A percentile compares a stretch with the other conserved stretches of the same genome.
Conservation (phyloP, 2,797 vertebrate species). For the Megalops cyprinoides region DNA sequence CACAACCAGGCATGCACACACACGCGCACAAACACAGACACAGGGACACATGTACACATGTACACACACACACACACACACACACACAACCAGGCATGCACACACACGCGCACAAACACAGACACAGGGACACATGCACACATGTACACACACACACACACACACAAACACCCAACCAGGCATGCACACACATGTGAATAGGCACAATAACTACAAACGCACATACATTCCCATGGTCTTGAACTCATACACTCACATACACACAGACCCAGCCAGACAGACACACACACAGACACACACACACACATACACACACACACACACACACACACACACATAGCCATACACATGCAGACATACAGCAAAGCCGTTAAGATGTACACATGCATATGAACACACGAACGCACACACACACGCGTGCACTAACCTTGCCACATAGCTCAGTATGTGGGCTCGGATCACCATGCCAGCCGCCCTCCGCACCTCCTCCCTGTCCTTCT, state of each 20-base stretch:
- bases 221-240: not conserved
- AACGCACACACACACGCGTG: constrained; percentile 26
- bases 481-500: constrained; percentile 78
- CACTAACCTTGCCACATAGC: constrained; percentile 93
- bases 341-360: constrained; percentile 8
- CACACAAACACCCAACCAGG: not conserved
- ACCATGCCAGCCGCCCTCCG: constrained; percentile 81
- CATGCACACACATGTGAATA: not conserved
- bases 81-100: not conserved
- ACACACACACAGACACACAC: not conserved
- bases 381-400: not conserved
- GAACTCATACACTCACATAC: not conserved
- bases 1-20: not conserved
- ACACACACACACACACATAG: constrained; percentile 13
- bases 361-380: not conserved
- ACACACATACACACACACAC: not conserved
- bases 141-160: not conserved
- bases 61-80: not conserved
- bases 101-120: not conserved
- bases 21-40: too few species aligned
- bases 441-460: constrained; percentile 91
- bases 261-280: too few species aligned
- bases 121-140: not conserved
- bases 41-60: not conserved
- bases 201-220: not conserved